Evolutionary conservation across 2,797 vertebrate species (phyloP).

Genomic region (Platalea minor): DNA sequence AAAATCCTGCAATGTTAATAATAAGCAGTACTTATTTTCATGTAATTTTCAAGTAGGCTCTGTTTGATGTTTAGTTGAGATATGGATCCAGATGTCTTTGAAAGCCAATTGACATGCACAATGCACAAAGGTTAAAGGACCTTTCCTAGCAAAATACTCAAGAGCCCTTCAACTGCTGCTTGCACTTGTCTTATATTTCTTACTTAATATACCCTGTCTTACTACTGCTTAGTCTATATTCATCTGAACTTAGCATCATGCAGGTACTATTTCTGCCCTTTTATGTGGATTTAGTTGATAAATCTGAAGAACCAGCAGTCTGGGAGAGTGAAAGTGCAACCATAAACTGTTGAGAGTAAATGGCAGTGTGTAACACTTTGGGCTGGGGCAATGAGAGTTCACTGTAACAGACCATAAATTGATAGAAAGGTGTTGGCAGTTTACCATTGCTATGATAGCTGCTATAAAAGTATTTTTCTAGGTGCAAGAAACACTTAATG

Average conservation of each 20-base stretch:
- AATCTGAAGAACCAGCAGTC: neutral
- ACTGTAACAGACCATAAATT: neutral
- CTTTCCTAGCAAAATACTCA: neutral
- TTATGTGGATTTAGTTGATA: neutral
- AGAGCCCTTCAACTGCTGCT: neutral
- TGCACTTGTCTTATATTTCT: neutral
- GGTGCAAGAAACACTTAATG: constrained; percentile 35
- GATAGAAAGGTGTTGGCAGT: constrained; percentile 34
- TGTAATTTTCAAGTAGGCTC: neutral
- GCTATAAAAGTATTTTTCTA: constrained; percentile 3
- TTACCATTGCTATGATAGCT: constrained; percentile 13
- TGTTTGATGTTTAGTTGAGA: neutral
- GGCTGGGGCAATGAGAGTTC: constrained; percentile 26
- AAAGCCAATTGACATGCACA: neutral
- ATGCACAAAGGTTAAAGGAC: neutral
- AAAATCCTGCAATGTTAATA: neutral
- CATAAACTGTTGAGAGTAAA: constrained; percentile 5
- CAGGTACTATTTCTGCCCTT: neutral
- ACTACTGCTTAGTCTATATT: neutral
- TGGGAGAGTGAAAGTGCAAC: constrained; percentile 20
- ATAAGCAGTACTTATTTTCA: neutral
- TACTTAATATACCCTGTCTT: neutral
- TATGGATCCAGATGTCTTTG: neutral
- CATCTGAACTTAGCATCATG: neutral
- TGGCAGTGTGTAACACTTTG: neutral